Percentiles rank a stretch among this genome's conserved stretches.
Conservation (phyloP, 2,888 invertebrate genomes). For the Megaustenia siamemsis region DNA sequence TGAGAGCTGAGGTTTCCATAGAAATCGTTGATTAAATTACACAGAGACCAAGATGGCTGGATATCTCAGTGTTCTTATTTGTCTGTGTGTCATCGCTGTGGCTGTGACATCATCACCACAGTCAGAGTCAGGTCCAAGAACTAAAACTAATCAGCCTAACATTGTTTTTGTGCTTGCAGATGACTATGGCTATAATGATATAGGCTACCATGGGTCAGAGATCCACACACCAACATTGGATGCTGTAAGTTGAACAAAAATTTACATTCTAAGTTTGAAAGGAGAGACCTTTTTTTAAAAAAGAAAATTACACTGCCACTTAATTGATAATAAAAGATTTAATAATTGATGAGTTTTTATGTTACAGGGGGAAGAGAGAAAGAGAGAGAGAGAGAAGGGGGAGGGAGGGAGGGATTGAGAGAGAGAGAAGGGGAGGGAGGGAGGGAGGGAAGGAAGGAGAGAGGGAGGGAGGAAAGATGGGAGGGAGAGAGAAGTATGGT, state of each 20-base stretch:
- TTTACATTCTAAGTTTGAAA: too few relatives aligned
- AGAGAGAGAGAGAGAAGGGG: slow-evolving; percentile 28
- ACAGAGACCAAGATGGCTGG: too few relatives aligned
- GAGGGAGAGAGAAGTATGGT: slow-evolving; percentile 9
- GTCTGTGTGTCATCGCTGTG: not conserved
- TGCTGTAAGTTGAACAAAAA: slow-evolving; percentile 20
- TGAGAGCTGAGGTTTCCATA: too few relatives aligned
- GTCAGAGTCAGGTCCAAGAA: too few relatives aligned
- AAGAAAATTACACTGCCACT: too few relatives aligned
- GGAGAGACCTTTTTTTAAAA: too few relatives aligned
- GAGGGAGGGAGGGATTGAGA: too few relatives aligned
- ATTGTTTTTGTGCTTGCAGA: slow-evolving; percentile 76
- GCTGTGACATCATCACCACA: not conserved
- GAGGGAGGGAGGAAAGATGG: slow-evolving; percentile 33
- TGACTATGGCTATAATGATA: slow-evolving; percentile 76
- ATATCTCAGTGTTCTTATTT: too few relatives aligned
- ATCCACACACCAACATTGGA: slow-evolving; percentile 60
- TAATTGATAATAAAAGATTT: too few relatives aligned
- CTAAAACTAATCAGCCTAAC: slow-evolving; percentile 34
- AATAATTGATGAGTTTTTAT: too few relatives aligned
- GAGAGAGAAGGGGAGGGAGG: slow-evolving; percentile 15
- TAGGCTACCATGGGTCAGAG: slow-evolving; percentile 76
- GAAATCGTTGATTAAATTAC: too few relatives aligned
- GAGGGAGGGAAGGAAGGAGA: slow-evolving; percentile 13
- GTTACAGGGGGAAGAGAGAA: not conserved